Evolutionary conservation across 2,113 vertebrate genomes (phyloP).

Genomic region (Lynx canadensis): DNA sequence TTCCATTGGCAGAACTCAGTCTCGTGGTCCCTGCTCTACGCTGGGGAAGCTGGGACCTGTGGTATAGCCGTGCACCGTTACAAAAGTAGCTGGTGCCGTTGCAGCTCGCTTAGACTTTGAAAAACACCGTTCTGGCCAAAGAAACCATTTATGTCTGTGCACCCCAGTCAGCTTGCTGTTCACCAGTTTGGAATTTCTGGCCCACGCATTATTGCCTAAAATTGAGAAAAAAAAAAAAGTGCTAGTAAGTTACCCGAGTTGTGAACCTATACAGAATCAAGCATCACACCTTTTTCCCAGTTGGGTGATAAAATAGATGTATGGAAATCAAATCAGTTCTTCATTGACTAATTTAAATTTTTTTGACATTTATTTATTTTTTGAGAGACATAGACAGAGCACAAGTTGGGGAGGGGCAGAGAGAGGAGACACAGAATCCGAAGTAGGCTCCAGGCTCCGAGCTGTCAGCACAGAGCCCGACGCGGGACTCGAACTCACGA

Average conservation of each 20-base stretch:
- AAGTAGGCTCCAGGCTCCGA: too few relatives aligned
- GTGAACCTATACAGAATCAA: background rate
- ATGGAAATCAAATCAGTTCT: background rate
- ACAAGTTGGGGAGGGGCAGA: too few relatives aligned
- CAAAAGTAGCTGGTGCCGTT: background rate
- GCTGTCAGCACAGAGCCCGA: too few relatives aligned
- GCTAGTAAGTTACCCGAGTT: background rate
- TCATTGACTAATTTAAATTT: background rate
- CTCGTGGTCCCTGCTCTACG: accelerated
- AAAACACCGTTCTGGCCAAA: background rate
- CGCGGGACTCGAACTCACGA: too few relatives aligned
- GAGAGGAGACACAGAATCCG: too few relatives aligned
- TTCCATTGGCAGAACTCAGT: background rate
- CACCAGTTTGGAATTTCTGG: background rate
- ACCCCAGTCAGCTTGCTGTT: background rate
- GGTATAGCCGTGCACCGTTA: accelerated
- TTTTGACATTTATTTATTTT: too few relatives aligned
- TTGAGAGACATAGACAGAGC: too few relatives aligned
- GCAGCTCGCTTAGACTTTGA: background rate
- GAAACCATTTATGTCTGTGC: background rate
- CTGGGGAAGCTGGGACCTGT: background rate
- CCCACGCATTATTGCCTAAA: background rate
- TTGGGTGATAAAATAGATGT: background rate
- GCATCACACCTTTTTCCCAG: background rate
- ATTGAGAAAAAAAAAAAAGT: background rate